These are phyloP conservation scores for Drosophila lacteicornis DNA, from an alignment of 1,140 invertebrate genomes.

Conservation along the genomic window DNA sequence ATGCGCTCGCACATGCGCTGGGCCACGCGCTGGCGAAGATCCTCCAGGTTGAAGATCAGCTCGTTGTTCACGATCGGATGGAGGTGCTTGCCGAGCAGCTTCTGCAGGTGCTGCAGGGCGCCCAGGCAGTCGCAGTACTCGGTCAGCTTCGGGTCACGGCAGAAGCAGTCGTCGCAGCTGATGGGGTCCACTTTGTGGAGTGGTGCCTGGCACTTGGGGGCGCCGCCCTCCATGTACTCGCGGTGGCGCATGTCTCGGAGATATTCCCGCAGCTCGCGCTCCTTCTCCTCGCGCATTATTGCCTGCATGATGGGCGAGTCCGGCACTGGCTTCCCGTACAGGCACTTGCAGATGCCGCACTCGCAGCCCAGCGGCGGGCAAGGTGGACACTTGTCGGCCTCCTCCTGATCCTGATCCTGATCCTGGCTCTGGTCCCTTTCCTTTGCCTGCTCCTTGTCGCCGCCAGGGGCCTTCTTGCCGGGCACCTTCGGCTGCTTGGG, in stretches of 20 bases:
- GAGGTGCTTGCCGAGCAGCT: conserved; percentile 2
- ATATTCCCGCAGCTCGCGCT: conserved; percentile 28
- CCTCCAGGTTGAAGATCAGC: conserved; percentile 21
- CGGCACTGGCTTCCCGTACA: conserved; percentile 9
- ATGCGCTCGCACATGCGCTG: conserved; percentile 30
- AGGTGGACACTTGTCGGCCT: not conserved
- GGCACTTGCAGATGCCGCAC: conserved; percentile 33
- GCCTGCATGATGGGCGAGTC: conserved; percentile 35
- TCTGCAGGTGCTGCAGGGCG: conserved; percentile 42
- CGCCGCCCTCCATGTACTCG: conserved; percentile 6
- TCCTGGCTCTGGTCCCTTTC: not conserved
- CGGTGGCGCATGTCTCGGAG: conserved; percentile 4
- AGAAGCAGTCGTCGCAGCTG: conserved; percentile 17
- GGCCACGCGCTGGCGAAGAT: conserved; percentile 22
- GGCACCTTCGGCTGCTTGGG: not conserved
- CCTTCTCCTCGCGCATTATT: conserved; percentile 35
- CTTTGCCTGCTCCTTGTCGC: not conserved
- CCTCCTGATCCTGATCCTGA: not conserved
- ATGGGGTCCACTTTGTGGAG: conserved; percentile 27
- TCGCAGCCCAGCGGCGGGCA: conserved; percentile 12
- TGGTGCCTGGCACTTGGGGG: not conserved
- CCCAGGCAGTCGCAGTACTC: conserved; percentile 34
- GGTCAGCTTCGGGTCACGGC: conserved; percentile 12
- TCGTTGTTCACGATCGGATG: not conserved
- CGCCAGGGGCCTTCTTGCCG: too few species aligned